These are phyloP conservation scores for Aporophyla nigra DNA, from an alignment of 2,888 invertebrate genomes.

Conservation along the genomic window DNA sequence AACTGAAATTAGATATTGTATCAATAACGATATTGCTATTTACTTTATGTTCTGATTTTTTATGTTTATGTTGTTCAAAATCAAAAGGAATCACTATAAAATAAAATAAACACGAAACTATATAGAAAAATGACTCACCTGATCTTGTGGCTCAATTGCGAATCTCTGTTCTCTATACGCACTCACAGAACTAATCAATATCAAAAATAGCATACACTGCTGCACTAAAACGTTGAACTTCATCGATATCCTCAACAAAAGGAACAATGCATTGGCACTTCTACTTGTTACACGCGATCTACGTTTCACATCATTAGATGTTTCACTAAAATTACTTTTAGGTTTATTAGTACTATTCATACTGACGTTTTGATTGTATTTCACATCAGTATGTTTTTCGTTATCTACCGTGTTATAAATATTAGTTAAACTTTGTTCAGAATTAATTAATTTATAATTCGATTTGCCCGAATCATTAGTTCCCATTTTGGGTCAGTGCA, in stretches of 20 bases:
- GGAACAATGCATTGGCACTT: slow-evolving; percentile 83
- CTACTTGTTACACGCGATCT: slow-evolving; percentile 80
- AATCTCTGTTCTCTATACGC: slow-evolving; percentile 86
- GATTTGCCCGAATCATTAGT: slow-evolving; percentile 34
- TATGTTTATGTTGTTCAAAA: not conserved
- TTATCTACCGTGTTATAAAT: slow-evolving; percentile 22
- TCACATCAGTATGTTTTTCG: slow-evolving; percentile 30
- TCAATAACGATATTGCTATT: slow-evolving; percentile 19
- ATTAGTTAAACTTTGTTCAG: slow-evolving; percentile 21
- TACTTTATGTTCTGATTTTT: not conserved
- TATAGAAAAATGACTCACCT: slow-evolving; percentile 75
- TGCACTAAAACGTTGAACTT: slow-evolving; percentile 66
- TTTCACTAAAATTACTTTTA: slow-evolving; percentile 48
- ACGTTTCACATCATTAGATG: slow-evolving; percentile 43
- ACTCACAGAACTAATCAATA: slow-evolving; percentile 75
- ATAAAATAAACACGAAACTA: slow-evolving; percentile 4
- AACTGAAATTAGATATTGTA: slow-evolving; percentile 23
- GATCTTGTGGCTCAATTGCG: slow-evolving; percentile 88
- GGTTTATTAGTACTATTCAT: slow-evolving; percentile 48
- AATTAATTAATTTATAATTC: slow-evolving; percentile 20
- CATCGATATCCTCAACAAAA: slow-evolving; percentile 82
- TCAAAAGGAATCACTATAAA: slow-evolving; percentile 7
- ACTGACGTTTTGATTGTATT: slow-evolving; percentile 29
- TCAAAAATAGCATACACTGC: slow-evolving; percentile 74
- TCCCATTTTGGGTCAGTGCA: slow-evolving; percentile 53